Base-by-base conservation (phyloP, 2,113 vertebrate genomes). In the Neopipo cinnamomea region DNA sequence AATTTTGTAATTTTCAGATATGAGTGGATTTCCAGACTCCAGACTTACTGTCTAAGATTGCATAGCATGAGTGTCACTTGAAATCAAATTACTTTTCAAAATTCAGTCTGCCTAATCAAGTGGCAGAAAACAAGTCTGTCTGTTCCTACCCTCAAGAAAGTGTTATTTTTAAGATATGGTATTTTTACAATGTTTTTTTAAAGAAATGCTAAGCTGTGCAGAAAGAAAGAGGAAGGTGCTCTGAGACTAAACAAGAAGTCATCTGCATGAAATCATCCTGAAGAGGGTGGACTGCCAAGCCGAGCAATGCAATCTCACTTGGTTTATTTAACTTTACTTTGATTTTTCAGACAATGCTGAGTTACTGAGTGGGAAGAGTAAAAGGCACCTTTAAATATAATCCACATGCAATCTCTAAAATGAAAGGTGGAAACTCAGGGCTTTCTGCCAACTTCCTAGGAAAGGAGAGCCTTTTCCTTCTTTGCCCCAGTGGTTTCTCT, bases 141-240 rank as follows among this genome's bases (percentile, higher is more conserved):
- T 83, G 39, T 30, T 25, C 23, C 56, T 72, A 41, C 2, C 22
- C 13, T 8, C 39, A 71, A 46, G 39, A 67, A 93, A 74, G 63
- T 16, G 44, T 18, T 75, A 55, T 68, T 96, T 83, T 95, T 68
- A 93, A 65, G 61, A 91, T 63, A 67, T 8, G 7, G 13, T 61
- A 52, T 75, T 97, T 95, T 93, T 83, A 85, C 65, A 20, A 14
- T 5, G 14, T 9, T 46, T 93, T 80, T 76, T 74, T 66, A 21
- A 84, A 61, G 61, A 94, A 91, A 80, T 49, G 82, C 61, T 84
- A 52, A 88, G 62, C 89, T 46, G 14, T 77, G 89, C 85, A 92
- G 76, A 85, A 92, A 92, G 77, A 95, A 95, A 93, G 96, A 97
- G 92, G 93, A 96, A 95, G 82, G n/a, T 53, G 33, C 28, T 73